Conservation (phyloP, 2,888 invertebrate species). For the Pandemis heparana region DNA sequence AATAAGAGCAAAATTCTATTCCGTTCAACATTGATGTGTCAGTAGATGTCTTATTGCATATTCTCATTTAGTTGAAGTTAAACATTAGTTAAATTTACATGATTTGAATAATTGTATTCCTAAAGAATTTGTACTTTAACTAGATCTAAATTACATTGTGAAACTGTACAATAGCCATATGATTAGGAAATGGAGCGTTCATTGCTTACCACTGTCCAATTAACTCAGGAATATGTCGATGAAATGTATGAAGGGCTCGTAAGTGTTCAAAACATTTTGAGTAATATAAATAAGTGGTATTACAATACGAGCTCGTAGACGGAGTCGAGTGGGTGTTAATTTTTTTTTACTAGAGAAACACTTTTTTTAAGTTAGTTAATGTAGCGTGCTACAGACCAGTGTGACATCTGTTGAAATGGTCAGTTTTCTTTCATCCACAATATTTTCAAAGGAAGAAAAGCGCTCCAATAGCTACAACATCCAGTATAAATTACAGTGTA, state of each 20-base stretch:
- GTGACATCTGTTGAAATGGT: constrained; percentile 77
- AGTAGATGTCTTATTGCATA: constrained; percentile 73
- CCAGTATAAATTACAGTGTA: constrained; percentile 85
- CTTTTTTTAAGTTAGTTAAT: constrained; percentile 81
- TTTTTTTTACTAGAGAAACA: constrained; percentile 78
- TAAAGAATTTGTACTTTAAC: constrained; percentile 85
- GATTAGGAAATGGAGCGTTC: constrained; percentile 82
- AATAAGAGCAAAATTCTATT: constrained; percentile 76
- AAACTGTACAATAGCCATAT: constrained; percentile 83
- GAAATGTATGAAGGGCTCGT: constrained; percentile 81
- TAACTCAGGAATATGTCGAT: constrained; percentile 76
- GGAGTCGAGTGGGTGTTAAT: constrained; percentile 81
- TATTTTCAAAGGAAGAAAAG: constrained; percentile 75
- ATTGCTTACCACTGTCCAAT: constrained; percentile 76
- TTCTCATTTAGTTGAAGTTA: constrained; percentile 79
- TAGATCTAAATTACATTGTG: constrained; percentile 84
- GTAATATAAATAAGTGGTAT: constrained; percentile 81
- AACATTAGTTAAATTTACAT: constrained; percentile 83
- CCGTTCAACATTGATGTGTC: constrained; percentile 78
- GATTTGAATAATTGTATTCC: constrained; percentile 81
- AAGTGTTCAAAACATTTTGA: constrained; percentile 83
- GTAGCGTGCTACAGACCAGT: constrained; percentile 80
- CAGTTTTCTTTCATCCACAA: constrained; percentile 86
- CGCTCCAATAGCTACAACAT: constrained; percentile 80
- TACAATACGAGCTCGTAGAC: constrained; percentile 81